Base-by-base conservation (phyloP, 2,113 vertebrate genomes). In the Eidolon helvum region DNA sequence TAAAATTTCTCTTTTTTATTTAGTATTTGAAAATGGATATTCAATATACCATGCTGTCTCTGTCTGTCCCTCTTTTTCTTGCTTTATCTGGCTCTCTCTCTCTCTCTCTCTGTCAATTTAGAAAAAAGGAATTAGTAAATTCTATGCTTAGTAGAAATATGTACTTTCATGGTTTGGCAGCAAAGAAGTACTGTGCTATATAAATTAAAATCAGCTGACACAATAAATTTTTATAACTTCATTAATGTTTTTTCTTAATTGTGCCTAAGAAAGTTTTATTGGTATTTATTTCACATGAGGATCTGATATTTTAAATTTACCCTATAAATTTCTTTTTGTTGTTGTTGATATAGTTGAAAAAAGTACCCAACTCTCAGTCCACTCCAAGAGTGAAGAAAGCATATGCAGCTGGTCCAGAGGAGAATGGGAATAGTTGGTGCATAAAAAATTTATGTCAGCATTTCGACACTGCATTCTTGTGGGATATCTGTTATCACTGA, bases 401-500 rank as follows among this genome's bases (percentile, higher is more conserved):
- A 95, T 94, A 96, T 93, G 90, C 98, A 98, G 98, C 97, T 98
- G 97, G 97, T 98, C 87, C 96, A 97, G 97, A 94, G 95, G 97
- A 98, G 95, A 98, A 94, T 97, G 90, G 97, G 96, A 98, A 97
- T 98, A 96, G 95, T 98, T 98, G 97, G 69, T 98, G 95, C 95
- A 97, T 97, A 97, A 98, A 98, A 98, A 87, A 97, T 98, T 98
- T 96, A 98, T 97, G 98, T 99, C 98, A 98, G 98, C 98, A 98
- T 98, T 99, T 98, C 87, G 87, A 94, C 98, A 95, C 96, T 96
- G 97, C 98, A 93, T 98, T 98, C 98, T 99, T 98, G 97, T 89
- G 97, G 98, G 97, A 96, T 98, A 97, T 98, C 98, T 98, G 98
- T 99, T 99, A 98, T 98, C 98, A 98, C 98, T 98, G 98, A 98